Evolutionary conservation across 2,113 vertebrate genomes (phyloP).

Genomic region (Heterochromis multidens): DNA sequence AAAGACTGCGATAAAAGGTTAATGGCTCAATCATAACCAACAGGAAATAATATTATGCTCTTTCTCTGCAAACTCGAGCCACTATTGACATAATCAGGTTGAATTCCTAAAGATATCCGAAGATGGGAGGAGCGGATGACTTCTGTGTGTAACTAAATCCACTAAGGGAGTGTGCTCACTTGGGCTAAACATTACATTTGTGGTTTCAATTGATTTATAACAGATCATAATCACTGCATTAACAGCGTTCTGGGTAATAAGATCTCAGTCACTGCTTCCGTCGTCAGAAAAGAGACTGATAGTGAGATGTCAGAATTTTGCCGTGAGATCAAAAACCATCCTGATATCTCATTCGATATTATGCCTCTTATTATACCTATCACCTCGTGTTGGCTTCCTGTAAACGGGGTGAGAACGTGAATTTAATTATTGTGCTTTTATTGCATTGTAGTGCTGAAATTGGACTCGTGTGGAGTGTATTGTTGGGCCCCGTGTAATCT

Average conservation of each 20-base stretch:
- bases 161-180: slow-evolving; percentile 57
- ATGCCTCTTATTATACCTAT: slow-evolving; percentile 61
- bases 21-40: slow-evolving; percentile 76
- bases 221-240: slow-evolving; percentile 75
- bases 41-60: slow-evolving; percentile 72
- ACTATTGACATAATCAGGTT: slow-evolving; percentile 62
- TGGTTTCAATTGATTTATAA: slow-evolving; percentile 75
- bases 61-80: slow-evolving; percentile 49
- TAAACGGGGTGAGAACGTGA: slow-evolving; percentile 86
- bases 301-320: slow-evolving; percentile 65
- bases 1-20: slow-evolving; percentile 78
- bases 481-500: slow-evolving; percentile 87
- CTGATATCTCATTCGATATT: slow-evolving; percentile 59
- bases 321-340: slow-evolving; percentile 39
- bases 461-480: slow-evolving; percentile 83
- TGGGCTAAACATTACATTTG: slow-evolving; percentile 69
- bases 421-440: slow-evolving; percentile 83
- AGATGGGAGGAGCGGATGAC: slow-evolving; percentile 41
- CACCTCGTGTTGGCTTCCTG: slow-evolving; percentile 71
- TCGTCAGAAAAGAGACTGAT: slow-evolving; percentile 48
- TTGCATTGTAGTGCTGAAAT: slow-evolving; percentile 89
- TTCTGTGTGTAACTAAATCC: slow-evolving; percentile 66
- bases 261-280: slow-evolving; percentile 69
- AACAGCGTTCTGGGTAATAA: slow-evolving; percentile 70
- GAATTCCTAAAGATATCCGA: slow-evolving; percentile 66